A percentile compares a stretch with the other conserved stretches of the same genome.
These are phyloP conservation scores for Styela clava DNA, from an alignment of 23 tunicate species.

Conservation along the genomic window DNA sequence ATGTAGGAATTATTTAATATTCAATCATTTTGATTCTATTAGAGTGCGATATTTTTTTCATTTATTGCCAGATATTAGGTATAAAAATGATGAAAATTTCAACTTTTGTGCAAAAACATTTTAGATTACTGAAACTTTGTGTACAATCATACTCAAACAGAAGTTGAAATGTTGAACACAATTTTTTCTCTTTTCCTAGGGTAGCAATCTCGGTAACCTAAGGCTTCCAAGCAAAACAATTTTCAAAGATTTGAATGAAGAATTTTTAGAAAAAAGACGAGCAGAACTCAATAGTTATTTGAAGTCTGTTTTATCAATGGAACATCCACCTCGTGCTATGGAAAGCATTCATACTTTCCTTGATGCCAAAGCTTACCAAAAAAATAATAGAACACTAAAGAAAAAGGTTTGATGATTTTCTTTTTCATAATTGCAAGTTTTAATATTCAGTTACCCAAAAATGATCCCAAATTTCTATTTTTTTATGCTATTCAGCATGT, in stretches of 20 bases:
- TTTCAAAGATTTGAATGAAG: slow-evolving; percentile 85
- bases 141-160: too few relatives aligned
- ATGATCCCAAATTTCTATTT: too few relatives aligned
- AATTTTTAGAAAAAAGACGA: slow-evolving; percentile 72
- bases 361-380: slow-evolving; percentile 89
- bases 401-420: slow-evolving; percentile 45
- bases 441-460: too few relatives aligned
- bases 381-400: slow-evolving; percentile 63
- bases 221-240: slow-evolving; percentile 76
- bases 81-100: neutral
- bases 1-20: slow-evolving; percentile 33
- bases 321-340: slow-evolving; percentile 55
- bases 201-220: slow-evolving; percentile 60
- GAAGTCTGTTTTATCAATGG: slow-evolving; percentile 32
- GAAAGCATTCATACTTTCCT: slow-evolving; percentile 83
- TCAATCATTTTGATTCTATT: too few relatives aligned
- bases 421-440: too few relatives aligned
- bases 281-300: slow-evolving; percentile 68
- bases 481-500: too few relatives aligned
- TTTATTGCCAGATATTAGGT: neutral
- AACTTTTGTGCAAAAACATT: too few relatives aligned
- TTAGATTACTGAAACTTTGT: too few relatives aligned
- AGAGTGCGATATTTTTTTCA: too few relatives aligned
- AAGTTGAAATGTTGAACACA: too few relatives aligned
- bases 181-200: too few relatives aligned